Evolutionary conservation across 2,797 vertebrate species (phyloP), one percentile per base, ranked within the genome.

Genomic region (Acipenser ruthenus): DNA sequence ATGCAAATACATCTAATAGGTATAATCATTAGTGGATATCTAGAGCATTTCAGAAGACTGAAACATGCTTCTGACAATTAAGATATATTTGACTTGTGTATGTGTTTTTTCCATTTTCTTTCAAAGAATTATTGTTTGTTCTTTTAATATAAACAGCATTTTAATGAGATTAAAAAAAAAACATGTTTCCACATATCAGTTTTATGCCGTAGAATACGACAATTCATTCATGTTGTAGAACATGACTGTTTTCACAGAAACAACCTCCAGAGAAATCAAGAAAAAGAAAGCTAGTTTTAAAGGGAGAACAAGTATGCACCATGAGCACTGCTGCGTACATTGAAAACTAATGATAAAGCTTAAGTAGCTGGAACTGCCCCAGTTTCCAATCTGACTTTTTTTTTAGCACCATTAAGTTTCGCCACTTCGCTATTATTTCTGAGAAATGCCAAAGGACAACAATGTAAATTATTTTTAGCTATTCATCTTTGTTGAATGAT

Each of bases 121-220:
- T 62, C 11, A 62, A 9, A 37, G 0, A 23, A 62, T 10, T 62
- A 62, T 37, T 23, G 89, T 89, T 86, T 86, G 83, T 86, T 87
- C 88, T 87, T 88, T 88, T 85, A 86, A 87, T 87, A 88, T 87
- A 87, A 88, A 89, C 84, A 88, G 79, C 79, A 84, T 88, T 91
- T 87, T 89, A 90, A 89, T 87, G 84, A 87, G 84, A 23, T 62
- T 62, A 89, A 90, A 88, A 87, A 86, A 89, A 90, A 88, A 87
- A 86, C 86, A 78, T 87, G 88, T 88, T 88, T 87, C 76, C 81
- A 80, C 74, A 87, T 79, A 89, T 88, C 83, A 86, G 79, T 85
- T 86, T 78, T 80, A 87, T 84, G 77, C 85, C 84, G 81, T 71
- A 67, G 85, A 89, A 84, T 82, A 78, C 81, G 87, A 88, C 86